Evolutionary conservation across 2,113 vertebrate genomes (phyloP).

Genomic region (Gavialis gangeticus): DNA sequence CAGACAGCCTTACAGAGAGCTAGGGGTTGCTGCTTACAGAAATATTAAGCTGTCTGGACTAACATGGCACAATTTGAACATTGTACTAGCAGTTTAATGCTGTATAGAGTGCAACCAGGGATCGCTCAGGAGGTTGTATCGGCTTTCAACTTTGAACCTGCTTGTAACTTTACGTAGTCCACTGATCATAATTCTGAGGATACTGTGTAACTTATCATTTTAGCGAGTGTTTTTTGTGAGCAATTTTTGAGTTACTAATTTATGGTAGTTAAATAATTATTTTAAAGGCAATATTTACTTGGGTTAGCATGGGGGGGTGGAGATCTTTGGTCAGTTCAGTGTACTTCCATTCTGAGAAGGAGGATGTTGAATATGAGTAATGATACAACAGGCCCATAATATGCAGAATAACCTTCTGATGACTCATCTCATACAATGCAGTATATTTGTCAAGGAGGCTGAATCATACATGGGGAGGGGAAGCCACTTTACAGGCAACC

Average conservation of each 20-base stretch:
- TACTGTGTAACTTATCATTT: neutral
- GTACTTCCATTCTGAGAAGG: slow-evolving; percentile 61
- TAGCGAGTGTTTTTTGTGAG: neutral
- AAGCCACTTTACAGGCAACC: slow-evolving; percentile 72
- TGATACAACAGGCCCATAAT: slow-evolving; percentile 80
- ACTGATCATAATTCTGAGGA: accelerated
- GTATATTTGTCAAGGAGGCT: slow-evolving; percentile 88
- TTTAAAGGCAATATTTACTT: slow-evolving; percentile 44
- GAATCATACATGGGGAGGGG: slow-evolving; percentile 80
- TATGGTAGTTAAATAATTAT: slow-evolving; percentile 8
- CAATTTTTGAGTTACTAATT: neutral
- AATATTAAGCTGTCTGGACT: neutral
- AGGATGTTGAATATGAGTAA: slow-evolving; percentile 81
- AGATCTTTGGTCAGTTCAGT: slow-evolving; percentile 70
- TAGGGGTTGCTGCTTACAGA: neutral
- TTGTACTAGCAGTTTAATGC: slow-evolving; percentile 6
- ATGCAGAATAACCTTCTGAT: slow-evolving; percentile 83
- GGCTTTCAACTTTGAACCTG: slow-evolving; percentile 14
- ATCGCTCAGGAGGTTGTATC: neutral
- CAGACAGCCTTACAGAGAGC: neutral
- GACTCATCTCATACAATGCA: slow-evolving; percentile 83
- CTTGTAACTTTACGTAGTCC: neutral
- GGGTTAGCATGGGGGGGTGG: slow-evolving; percentile 27
- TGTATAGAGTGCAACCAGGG: neutral
- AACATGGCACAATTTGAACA: neutral